Base-by-base conservation (phyloP, 2,113 vertebrate species). In the Acinonyx jubatus region DNA sequence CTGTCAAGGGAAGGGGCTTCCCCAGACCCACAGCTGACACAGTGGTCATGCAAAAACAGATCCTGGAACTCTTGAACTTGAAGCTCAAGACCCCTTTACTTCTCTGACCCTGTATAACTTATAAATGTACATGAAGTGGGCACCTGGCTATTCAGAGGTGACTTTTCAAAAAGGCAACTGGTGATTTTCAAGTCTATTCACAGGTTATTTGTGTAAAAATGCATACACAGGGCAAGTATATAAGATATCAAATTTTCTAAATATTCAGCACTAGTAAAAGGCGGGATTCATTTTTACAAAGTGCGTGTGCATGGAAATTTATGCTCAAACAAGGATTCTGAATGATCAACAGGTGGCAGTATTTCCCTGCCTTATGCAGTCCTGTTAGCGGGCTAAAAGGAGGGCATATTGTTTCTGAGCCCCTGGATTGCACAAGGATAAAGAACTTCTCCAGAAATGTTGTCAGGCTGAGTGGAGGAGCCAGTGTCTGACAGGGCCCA, bases 261-360 rank as follows among this genome's bases (percentile, higher is more conserved):
- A 25, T 29, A 79, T 63, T 92, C 50, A 27, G 27, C 31, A n/a
- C 19, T 41, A 61, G 13, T 12, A 6, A 90, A 89, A 50, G 21
- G 8, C 10, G 57, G 7, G 41, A 41, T 76, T 61, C 33, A 31
- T 57, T 73, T 63, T 88, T 79, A 9, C 4, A 1, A 14, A 65
- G 33, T 5, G 14, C 3, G 31, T 19, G 1, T 2, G 0, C 3
- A 1, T 1, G 45, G 33, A 69, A 45, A 45, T 71, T 36, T 29
- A 89, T 27, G 13, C 14, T n/a, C 33, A 9, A 81, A 29, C 84
- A 68, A 61, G 33, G 19, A 9, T 21, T 38, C 91, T 19, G 21
- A 29, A 8, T 74, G 84, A 89, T 41, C 97, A 97, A 85, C 97
- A 98, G 98, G 96, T 97, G 98, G 98, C 97, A 95, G 95, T 91